Evolutionary conservation across 2,797 vertebrate genomes (phyloP).

Genomic region (Enteromius afrohamiltoni): DNA sequence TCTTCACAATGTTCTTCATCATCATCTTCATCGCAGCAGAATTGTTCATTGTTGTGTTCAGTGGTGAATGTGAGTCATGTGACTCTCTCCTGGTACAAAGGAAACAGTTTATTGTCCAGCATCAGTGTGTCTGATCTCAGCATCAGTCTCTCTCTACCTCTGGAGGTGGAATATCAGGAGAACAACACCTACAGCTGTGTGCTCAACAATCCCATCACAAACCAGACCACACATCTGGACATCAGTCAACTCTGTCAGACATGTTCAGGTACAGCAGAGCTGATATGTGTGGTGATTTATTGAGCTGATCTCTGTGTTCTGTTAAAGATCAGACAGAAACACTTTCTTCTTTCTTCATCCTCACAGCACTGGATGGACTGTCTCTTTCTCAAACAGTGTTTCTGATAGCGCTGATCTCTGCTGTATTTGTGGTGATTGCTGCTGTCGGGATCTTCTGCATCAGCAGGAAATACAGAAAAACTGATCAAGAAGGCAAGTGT

Average conservation of each 20-base stretch:
- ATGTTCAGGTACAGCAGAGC: background rate
- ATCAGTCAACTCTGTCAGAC: background rate
- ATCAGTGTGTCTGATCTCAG: conserved; percentile 9
- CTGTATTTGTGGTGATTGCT: too few relatives aligned
- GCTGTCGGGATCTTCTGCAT: too few relatives aligned
- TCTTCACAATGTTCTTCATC: background rate
- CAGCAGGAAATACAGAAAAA: too few relatives aligned
- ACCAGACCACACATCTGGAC: background rate
- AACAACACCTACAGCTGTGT: background rate
- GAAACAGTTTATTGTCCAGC: conserved; percentile 6
- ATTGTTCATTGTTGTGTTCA: background rate
- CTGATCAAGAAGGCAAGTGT: too few relatives aligned
- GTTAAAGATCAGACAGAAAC: too few relatives aligned
- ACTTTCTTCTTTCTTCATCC: too few relatives aligned
- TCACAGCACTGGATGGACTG: too few relatives aligned
- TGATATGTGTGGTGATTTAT: rapidly evolving
- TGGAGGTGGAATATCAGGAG: conserved; percentile 1
- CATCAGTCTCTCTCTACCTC: conserved; percentile 14
- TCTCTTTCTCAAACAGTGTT: too few relatives aligned
- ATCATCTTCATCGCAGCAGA: background rate
- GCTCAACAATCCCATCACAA: background rate
- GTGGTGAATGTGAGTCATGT: background rate
- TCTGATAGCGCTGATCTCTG: too few relatives aligned
- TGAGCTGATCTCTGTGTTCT: too few relatives aligned
- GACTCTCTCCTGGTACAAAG: conserved; percentile 14